phyloP scores from a whole-genome alignment of 92 coral and sea anemone species.

The Umimayanthus kanabou region DNA sequence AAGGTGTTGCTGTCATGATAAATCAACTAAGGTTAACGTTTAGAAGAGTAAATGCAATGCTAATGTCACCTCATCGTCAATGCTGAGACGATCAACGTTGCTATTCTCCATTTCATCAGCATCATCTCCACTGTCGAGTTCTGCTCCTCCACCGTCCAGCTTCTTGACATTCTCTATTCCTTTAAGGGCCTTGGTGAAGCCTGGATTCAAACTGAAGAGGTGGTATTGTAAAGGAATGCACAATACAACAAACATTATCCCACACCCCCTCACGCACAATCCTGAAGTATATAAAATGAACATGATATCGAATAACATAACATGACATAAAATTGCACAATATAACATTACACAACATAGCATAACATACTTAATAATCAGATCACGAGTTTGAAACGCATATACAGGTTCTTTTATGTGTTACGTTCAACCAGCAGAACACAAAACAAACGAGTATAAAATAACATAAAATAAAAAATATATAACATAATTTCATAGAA shows the following conservation, averaged over 20 bases:
- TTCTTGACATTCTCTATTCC: slow-evolving; percentile 94
- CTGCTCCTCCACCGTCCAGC: slow-evolving; percentile 77
- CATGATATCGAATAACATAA: not conserved
- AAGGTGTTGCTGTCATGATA: too few species aligned
- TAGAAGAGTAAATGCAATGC: not conserved
- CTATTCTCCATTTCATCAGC: slow-evolving; percentile 64
- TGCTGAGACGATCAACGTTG: slow-evolving; percentile 74
- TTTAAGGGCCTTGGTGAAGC: slow-evolving; percentile 80
- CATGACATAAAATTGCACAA: too few species aligned
- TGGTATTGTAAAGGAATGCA: not conserved
- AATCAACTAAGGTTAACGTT: not conserved
- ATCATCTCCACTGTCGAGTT: slow-evolving; percentile 87
- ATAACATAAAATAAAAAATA: too few species aligned
- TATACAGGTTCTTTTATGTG: too few species aligned
- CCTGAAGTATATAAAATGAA: not conserved
- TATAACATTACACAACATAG: not conserved
- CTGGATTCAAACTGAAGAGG: slow-evolving; percentile 80
- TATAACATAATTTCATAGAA: too few species aligned
- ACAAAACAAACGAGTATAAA: too few species aligned
- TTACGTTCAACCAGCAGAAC: too few species aligned
- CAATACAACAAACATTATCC: not conserved
- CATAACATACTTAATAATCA: too few species aligned
- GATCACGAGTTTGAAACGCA: too few species aligned
- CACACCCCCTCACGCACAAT: not conserved
- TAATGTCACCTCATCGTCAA: slow-evolving; percentile 67